phyloP scores from a whole-genome alignment of 2,113 vertebrate species.

The Perognathus longimembris region DNA sequence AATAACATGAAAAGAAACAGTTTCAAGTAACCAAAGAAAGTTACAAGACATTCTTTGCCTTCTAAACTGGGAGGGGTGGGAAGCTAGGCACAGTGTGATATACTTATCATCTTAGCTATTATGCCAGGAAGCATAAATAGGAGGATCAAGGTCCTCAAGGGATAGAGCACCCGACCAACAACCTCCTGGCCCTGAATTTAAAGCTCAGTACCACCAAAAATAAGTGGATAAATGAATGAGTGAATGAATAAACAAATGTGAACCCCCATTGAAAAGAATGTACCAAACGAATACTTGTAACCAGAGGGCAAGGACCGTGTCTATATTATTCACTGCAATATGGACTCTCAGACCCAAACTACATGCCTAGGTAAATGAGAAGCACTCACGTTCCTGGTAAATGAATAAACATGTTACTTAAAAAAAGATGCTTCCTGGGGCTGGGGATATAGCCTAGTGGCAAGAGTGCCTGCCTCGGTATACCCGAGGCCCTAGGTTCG shows the following conservation, averaged over 20 bases:
- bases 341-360: slow-evolving; percentile 84
- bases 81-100: background rate
- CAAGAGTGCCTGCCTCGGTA: no score
- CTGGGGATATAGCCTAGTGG: no score
- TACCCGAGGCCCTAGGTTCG: no score
- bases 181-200: no score
- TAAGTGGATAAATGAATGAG: no score
- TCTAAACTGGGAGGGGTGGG: background rate
- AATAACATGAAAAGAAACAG: slow-evolving; percentile 25
- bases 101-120: no score
- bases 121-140: background rate
- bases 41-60: background rate
- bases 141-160: no score
- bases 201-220: no score
- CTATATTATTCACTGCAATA: slow-evolving; percentile 83
- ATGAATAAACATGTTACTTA: background rate
- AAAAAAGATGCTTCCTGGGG: background rate
- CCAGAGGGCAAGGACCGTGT: background rate
- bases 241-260: no score
- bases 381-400: slow-evolving; percentile 56
- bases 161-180: no score
- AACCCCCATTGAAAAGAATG: background rate
- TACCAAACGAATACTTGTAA: background rate
- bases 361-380: background rate
- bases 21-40: slow-evolving; percentile 14